Percentiles rank a stretch among this genome's conserved stretches.
phyloP scores from a whole-genome alignment of 2,888 invertebrate genomes.

The Phyto melanocephala region DNA sequence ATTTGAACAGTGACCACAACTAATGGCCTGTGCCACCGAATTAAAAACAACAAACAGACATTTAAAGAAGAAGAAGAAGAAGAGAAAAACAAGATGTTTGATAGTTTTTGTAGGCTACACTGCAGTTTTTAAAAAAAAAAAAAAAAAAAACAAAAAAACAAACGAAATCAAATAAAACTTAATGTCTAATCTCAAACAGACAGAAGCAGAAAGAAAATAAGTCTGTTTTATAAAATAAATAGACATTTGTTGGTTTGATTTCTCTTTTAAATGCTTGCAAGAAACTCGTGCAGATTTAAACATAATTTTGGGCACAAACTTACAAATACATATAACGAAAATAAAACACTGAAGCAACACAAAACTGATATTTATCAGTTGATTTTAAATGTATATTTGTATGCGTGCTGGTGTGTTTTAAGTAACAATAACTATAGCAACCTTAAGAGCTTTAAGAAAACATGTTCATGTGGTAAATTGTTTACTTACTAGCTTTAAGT shows the following conservation, averaged over 20 bases:
- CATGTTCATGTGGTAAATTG: neutral
- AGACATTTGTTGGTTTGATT: conserved; percentile 25
- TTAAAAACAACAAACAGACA: conserved; percentile 49
- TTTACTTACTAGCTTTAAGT: neutral
- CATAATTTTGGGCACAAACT: conserved; percentile 43
- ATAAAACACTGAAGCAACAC: neutral
- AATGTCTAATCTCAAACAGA: conserved; percentile 53
- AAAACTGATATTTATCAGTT: conserved; percentile 53
- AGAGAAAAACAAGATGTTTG: conserved; percentile 13
- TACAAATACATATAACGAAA: neutral
- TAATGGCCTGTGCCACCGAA: conserved; percentile 78
- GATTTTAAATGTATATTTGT: neutral
- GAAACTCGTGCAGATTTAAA: neutral
- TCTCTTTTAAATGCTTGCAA: conserved; percentile 7
- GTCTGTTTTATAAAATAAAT: conserved; percentile 1
- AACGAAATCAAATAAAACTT: neutral
- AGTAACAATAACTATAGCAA: neutral
- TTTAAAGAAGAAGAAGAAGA: neutral
- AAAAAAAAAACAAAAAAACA: conserved; percentile 27
- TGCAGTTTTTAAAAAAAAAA: conserved; percentile 43
- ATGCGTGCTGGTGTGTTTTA: neutral
- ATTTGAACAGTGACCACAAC: conserved; percentile 73
- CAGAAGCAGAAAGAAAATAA: neutral
- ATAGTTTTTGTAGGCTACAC: conserved; percentile 33
- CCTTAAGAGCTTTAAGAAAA: conserved; percentile 3